Percentiles rank a stretch among this genome's conserved stretches.
Evolutionary conservation across 2,888 invertebrate species (phyloP).

Genomic region (Thumatha senex): DNA sequence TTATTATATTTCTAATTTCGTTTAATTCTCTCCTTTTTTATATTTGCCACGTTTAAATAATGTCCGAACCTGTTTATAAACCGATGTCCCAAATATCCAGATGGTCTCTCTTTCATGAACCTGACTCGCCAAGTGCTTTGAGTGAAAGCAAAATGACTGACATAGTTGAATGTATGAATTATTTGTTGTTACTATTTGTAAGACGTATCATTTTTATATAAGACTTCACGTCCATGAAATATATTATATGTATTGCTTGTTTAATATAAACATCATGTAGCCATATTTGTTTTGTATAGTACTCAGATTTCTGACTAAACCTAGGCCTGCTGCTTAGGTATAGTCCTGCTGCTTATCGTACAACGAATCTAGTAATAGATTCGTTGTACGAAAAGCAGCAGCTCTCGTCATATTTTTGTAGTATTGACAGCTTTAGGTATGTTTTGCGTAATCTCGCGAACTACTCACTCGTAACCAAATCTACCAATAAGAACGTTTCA

Average conservation of each 20-base stretch:
- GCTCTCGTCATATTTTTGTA: too few species aligned
- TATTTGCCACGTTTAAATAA: not conserved
- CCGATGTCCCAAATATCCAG: not conserved
- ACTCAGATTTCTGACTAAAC: too few species aligned
- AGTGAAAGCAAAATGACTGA: slow-evolving; percentile 2
- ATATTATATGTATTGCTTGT: not conserved
- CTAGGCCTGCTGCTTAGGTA: too few species aligned
- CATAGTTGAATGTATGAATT: not conserved
- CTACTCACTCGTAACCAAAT: too few species aligned
- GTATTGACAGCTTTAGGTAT: too few species aligned
- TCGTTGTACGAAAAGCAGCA: too few species aligned
- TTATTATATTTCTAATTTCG: too few species aligned
- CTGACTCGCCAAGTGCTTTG: not conserved
- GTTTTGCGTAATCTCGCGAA: too few species aligned
- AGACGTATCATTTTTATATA: not conserved
- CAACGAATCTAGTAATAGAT: too few species aligned
- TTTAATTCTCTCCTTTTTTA: too few species aligned
- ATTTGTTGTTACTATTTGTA: not conserved
- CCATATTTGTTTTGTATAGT: not conserved
- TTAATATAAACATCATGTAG: not conserved
- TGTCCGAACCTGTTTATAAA: not conserved
- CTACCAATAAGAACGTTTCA: too few species aligned
- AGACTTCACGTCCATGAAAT: not conserved
- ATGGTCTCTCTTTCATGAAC: not conserved
- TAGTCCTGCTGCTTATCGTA: too few species aligned